Conservation (phyloP, 2,888 invertebrate genomes). For the Tyria jacobaeae region DNA sequence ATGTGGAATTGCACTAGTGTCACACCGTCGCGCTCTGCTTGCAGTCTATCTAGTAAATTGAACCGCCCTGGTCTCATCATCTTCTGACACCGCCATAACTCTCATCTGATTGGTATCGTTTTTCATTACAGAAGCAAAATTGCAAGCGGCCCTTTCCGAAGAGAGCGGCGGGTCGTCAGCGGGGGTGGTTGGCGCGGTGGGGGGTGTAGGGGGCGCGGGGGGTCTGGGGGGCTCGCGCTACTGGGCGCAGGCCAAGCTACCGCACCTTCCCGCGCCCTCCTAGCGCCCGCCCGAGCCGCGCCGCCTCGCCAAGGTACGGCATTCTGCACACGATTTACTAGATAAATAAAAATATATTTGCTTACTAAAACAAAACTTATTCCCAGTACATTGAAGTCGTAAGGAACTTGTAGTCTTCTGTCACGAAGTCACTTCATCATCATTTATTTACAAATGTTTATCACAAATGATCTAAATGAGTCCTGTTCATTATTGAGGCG, state of each 20-base stretch:
- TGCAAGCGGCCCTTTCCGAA: conserved; percentile 80
- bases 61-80: too few species aligned
- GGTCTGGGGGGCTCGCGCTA: conserved; percentile 59
- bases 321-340: background rate
- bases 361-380: background rate
- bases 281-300: conserved; percentile 81
- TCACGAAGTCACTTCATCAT: too few species aligned
- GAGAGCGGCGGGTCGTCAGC: conserved; percentile 70
- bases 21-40: too few species aligned
- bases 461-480: too few species aligned
- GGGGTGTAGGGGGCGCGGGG: conserved; percentile 42
- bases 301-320: conserved; percentile 78
- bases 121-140: conserved; percentile 74
- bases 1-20: too few species aligned
- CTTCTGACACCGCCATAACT: too few species aligned
- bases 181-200: conserved; percentile 66
- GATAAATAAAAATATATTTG: background rate
- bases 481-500: too few species aligned
- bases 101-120: background rate
- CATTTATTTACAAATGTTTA: too few species aligned
- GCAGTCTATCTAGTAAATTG: too few species aligned
- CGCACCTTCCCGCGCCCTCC: conserved; percentile 84
- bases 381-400: too few species aligned
- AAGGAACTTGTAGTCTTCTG: too few species aligned
- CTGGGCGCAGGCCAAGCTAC: conserved; percentile 82